phyloP scores from a whole-genome alignment of 2,888 invertebrate species.

The Stegophylla sp. region DNA sequence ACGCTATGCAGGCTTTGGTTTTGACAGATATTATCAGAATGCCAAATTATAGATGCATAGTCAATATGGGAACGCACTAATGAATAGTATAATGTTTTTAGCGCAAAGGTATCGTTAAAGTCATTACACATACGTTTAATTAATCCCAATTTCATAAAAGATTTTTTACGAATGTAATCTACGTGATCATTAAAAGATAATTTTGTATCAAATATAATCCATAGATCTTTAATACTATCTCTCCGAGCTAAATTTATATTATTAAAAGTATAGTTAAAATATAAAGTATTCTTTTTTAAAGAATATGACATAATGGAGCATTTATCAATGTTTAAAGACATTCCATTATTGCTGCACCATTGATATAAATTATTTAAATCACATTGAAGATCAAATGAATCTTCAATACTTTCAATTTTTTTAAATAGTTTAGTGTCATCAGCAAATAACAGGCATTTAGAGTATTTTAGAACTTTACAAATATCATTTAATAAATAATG shows the following conservation, averaged over 20 bases:
- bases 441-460: not conserved
- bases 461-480: not conserved
- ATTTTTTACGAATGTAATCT: not conserved
- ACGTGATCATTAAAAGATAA: not conserved
- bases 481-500: conserved; percentile 3
- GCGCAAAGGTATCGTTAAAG: too few species aligned
- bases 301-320: not conserved
- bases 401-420: too few species aligned
- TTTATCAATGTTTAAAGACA: not conserved
- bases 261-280: not conserved
- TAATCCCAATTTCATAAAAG: not conserved
- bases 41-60: too few species aligned
- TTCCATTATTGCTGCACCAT: not conserved
- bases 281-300: not conserved
- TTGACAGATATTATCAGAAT: too few species aligned
- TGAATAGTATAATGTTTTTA: too few species aligned
- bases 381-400: not conserved
- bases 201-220: not conserved
- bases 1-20: too few species aligned
- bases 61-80: too few species aligned
- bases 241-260: not conserved
- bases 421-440: not conserved
- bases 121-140: not conserved
- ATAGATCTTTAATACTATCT: not conserved
- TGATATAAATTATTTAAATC: not conserved